Conservation (phyloP, 2,797 vertebrate species). For the Danio choprae region DNA sequence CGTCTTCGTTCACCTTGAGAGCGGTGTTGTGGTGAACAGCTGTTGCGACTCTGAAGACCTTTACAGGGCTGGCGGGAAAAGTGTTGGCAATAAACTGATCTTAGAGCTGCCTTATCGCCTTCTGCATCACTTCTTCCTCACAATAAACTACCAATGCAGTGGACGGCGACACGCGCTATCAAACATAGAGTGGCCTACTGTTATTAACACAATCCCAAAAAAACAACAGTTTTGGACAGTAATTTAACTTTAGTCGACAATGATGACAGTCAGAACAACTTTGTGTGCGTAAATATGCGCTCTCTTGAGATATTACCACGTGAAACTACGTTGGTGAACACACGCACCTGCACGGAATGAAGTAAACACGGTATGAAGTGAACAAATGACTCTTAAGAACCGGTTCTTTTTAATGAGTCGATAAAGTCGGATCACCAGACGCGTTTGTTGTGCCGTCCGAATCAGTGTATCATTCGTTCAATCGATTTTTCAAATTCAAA, state of each 20-base stretch:
- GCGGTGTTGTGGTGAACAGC: background rate
- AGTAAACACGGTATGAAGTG: background rate
- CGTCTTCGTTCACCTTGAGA: slow-evolving; percentile 8
- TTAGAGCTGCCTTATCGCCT: background rate
- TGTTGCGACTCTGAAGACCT: background rate
- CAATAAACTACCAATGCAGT: background rate
- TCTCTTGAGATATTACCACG: background rate
- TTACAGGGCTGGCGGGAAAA: background rate
- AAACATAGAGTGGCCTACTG: no score
- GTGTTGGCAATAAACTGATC: slow-evolving; percentile 5
- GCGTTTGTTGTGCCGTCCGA: no score
- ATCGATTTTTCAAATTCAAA: no score
- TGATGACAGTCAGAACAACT: background rate
- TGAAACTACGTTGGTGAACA: background rate
- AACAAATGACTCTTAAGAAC: background rate
- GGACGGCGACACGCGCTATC: background rate
- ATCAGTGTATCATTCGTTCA: no score
- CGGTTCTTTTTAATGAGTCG: background rate
- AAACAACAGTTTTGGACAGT: background rate
- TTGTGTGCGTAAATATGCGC: background rate
- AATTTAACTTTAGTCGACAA: background rate
- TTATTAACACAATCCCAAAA: background rate
- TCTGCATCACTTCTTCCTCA: background rate
- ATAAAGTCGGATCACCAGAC: no score
- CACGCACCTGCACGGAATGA: background rate